phyloP scores from a whole-genome alignment of 2,888 invertebrate genomes.

The Idaea biselata region DNA sequence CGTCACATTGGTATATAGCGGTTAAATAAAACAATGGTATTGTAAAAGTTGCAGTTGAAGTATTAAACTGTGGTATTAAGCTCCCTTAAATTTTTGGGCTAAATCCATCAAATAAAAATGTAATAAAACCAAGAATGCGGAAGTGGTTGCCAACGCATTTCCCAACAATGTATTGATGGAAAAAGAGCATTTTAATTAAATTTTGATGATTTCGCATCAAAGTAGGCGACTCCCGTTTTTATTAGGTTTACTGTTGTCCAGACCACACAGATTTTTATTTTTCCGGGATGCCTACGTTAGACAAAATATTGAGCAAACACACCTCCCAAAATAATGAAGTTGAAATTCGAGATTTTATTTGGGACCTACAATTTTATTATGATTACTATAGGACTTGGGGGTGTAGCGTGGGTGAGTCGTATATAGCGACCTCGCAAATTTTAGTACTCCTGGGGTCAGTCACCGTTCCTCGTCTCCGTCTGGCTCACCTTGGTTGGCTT shows the following conservation, averaged over 20 bases:
- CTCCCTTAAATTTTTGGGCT: neutral
- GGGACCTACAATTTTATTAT: no score
- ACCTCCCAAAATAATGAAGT: no score
- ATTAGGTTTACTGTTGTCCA: neutral
- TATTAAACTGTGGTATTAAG: neutral
- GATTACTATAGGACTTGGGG: no score
- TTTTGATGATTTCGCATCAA: slow-evolving; percentile 5
- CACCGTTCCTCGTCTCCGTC: no score
- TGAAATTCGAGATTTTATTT: no score
- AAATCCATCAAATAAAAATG: neutral
- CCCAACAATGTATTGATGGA: neutral
- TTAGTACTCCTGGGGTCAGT: no score
- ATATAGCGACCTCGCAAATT: no score
- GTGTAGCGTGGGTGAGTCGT: no score
- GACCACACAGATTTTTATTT: neutral
- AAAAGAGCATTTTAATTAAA: neutral
- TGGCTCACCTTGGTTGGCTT: no score
- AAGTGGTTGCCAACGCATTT: neutral
- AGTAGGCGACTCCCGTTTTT: slow-evolving; percentile 3
- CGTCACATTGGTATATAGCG: no score
- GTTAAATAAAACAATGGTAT: no score
- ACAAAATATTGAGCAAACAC: no score
- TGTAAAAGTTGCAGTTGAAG: neutral
- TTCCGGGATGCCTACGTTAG: neutral
- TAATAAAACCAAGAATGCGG: neutral